A percentile compares a stretch with the other conserved stretches of the same genome.
Conservation (phyloP, 35 echinoderm and acorn worm genomes). For the Lytechinus pictus region DNA sequence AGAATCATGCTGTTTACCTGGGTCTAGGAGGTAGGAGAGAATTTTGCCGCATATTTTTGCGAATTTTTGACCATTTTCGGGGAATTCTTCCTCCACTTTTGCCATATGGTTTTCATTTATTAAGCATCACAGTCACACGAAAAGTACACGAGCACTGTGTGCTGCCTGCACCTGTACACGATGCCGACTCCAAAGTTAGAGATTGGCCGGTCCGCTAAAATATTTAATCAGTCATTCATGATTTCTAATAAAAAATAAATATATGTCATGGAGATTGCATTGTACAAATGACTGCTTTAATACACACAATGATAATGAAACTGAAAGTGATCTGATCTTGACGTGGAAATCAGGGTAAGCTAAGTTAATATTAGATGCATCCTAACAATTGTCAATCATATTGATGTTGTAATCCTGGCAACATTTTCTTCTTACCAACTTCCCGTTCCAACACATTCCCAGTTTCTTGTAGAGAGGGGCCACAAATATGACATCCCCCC, state of each 20-base stretch:
- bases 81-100: no score
- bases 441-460: not conserved
- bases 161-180: no score
- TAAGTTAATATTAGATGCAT: not conserved
- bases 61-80: no score
- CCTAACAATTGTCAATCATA: conserved; percentile 19
- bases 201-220: no score
- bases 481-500: no score
- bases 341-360: not conserved
- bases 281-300: not conserved
- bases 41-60: no score
- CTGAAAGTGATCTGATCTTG: not conserved
- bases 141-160: no score
- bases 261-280: not conserved
- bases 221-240: not conserved
- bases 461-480: not conserved
- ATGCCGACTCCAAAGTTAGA: no score
- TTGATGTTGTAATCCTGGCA: not conserved
- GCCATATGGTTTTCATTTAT: no score
- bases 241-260: not conserved
- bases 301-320: not conserved
- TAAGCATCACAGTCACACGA: no score
- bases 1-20: no score
- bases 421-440: not conserved
- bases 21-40: no score